phyloP scores from a whole-genome alignment of 2,888 invertebrate species.

The Autographa pulchrina region DNA sequence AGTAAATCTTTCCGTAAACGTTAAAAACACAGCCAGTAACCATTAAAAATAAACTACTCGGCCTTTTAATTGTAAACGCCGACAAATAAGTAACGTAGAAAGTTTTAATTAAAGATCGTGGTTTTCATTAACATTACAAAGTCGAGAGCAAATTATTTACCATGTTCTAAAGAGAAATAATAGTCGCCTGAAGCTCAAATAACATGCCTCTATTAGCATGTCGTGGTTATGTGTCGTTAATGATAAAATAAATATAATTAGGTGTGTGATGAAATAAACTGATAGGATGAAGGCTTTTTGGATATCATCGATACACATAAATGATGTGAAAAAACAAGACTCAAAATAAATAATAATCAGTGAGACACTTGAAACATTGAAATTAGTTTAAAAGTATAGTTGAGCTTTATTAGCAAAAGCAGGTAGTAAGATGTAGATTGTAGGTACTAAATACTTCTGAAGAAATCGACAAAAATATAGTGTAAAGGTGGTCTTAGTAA shows the following conservation, averaged over 20 bases:
- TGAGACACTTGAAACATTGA: too few relatives aligned
- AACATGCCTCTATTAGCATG: constrained; percentile 31
- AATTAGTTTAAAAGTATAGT: too few relatives aligned
- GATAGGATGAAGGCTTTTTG: background rate
- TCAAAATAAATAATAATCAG: too few relatives aligned
- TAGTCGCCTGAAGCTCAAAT: constrained; percentile 21
- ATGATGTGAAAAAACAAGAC: too few relatives aligned
- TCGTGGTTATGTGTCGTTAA: constrained; percentile 24
- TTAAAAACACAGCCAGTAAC: constrained; percentile 28
- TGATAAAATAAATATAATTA: constrained; percentile 41
- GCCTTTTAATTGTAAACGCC: constrained; percentile 49
- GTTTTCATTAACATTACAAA: constrained; percentile 65
- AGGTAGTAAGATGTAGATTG: too few relatives aligned
- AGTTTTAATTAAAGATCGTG: constrained; percentile 69
- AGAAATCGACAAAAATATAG: too few relatives aligned
- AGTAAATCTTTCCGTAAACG: constrained; percentile 19
- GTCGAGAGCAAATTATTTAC: constrained; percentile 53
- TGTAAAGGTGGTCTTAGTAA: background rate
- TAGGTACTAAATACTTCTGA: too few relatives aligned
- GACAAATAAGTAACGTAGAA: constrained; percentile 55
- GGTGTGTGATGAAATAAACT: constrained; percentile 5
- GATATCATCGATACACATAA: too few relatives aligned
- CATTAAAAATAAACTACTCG: constrained; percentile 51
- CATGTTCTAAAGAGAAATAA: constrained; percentile 35
- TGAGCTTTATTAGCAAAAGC: too few relatives aligned